These are phyloP conservation scores for Hyphantria cunea DNA, from an alignment of 1,140 invertebrate genomes.

Conservation along the genomic window DNA sequence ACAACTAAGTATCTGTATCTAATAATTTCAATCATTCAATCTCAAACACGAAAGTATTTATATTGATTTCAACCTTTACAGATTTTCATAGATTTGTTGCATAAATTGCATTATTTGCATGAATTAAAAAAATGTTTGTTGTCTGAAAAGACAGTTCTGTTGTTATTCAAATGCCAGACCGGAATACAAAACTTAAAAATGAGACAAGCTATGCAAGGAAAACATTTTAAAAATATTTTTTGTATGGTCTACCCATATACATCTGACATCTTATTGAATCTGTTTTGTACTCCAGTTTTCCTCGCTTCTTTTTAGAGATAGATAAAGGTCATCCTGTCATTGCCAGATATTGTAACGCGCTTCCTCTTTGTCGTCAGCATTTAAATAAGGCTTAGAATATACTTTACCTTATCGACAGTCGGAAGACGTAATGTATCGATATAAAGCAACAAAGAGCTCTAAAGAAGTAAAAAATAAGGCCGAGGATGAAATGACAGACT, in stretches of 20 bases:
- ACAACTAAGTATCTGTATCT: no score
- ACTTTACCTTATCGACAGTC: neutral
- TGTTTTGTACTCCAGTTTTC: neutral
- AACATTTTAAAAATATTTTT: neutral
- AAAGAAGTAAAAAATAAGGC: neutral
- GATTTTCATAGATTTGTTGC: no score
- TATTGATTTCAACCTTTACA: no score
- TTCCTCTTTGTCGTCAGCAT: slow-evolving; percentile 1
- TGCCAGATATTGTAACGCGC: slow-evolving; percentile 3
- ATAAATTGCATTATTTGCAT: no score
- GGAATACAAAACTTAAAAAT: no score
- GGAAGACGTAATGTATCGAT: neutral
- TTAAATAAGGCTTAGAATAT: neutral
- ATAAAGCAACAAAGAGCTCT: neutral
- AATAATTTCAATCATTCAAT: no score
- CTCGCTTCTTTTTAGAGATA: neutral
- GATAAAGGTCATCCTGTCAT: slow-evolving; percentile 2
- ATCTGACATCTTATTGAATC: neutral
- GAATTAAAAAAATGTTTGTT: no score
- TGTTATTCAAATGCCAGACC: no score
- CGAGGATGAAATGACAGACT: no score
- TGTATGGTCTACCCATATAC: neutral
- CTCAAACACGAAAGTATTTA: no score
- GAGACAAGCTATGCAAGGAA: no score
- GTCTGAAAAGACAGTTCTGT: no score